Conservation (phyloP, 1,140 invertebrate genomes). For the Archivesica marissinica region DNA sequence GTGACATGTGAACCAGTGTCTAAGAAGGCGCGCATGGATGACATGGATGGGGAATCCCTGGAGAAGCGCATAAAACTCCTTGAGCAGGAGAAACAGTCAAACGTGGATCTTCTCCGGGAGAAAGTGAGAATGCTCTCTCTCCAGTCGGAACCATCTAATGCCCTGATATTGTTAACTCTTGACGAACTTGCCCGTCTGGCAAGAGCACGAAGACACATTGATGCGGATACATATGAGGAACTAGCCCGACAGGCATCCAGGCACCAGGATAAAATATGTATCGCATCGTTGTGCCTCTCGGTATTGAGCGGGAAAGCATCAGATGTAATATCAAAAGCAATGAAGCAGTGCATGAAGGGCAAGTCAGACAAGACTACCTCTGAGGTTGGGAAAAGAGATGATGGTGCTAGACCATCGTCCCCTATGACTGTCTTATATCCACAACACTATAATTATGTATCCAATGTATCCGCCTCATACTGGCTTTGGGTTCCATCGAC, state of each 20-base stretch:
- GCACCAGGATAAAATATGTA: not conserved
- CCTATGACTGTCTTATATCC: not conserved
- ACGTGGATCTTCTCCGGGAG: not conserved
- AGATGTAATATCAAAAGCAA: not conserved
- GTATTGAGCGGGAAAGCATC: not conserved
- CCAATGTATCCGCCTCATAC: not conserved
- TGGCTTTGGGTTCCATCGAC: not conserved
- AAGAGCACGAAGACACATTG: not conserved
- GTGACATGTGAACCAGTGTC: too few species aligned
- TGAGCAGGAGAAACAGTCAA: not conserved
- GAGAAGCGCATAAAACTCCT: not conserved
- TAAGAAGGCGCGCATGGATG: too few species aligned
- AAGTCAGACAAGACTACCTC: not conserved
- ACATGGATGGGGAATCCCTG: too few species aligned
- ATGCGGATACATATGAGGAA: conserved; percentile 3
- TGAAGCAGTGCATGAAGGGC: not conserved
- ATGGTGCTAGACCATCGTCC: not conserved
- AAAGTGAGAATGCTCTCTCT: not conserved
- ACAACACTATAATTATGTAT: not conserved
- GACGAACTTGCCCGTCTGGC: not conserved
- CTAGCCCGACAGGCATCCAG: not conserved
- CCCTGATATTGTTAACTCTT: not conserved
- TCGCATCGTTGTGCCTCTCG: not conserved
- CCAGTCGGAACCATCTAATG: not conserved
- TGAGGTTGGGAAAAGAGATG: not conserved